Evolutionary conservation across 2,113 vertebrate species (phyloP).

Genomic region (Pithys albifrons): DNA sequence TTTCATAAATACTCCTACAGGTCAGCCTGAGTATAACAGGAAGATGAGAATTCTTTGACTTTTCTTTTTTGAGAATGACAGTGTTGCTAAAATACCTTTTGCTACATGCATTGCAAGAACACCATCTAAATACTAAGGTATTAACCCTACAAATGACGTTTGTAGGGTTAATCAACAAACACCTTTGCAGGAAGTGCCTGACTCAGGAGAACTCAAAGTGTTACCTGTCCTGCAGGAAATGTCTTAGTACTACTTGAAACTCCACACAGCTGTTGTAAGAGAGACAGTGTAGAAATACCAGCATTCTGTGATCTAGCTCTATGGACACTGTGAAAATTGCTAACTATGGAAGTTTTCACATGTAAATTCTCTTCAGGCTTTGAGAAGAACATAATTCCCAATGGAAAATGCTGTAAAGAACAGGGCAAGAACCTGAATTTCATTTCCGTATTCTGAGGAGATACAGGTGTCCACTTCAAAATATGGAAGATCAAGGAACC

Average conservation of each 20-base stretch:
- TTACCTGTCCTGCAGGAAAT: too few species aligned
- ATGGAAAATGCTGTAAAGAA: accelerated
- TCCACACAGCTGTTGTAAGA: too few species aligned
- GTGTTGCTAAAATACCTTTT: not conserved
- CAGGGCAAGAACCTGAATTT: not conserved
- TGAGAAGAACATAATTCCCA: not conserved
- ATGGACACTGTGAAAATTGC: not conserved
- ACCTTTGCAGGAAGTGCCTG: too few species aligned
- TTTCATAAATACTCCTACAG: not conserved
- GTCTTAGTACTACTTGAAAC: too few species aligned
- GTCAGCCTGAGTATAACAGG: not conserved
- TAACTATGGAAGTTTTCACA: not conserved
- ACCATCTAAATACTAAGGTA: not conserved
- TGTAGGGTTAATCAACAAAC: too few species aligned
- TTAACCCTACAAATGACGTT: not conserved
- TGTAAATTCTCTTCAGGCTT: not conserved
- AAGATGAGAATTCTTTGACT: accelerated
- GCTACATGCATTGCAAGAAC: not conserved
- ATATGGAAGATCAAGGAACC: not conserved
- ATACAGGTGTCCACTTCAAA: not conserved
- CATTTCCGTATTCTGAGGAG: not conserved
- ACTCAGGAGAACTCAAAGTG: too few species aligned
- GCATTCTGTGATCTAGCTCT: not conserved
- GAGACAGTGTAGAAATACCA: not conserved
- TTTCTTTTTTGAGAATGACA: not conserved